Percentiles rank a stretch among this genome's conserved stretches.
Evolutionary conservation across 2,888 invertebrate species (phyloP).

Genomic region (Cataglyphis altisquamis): DNA sequence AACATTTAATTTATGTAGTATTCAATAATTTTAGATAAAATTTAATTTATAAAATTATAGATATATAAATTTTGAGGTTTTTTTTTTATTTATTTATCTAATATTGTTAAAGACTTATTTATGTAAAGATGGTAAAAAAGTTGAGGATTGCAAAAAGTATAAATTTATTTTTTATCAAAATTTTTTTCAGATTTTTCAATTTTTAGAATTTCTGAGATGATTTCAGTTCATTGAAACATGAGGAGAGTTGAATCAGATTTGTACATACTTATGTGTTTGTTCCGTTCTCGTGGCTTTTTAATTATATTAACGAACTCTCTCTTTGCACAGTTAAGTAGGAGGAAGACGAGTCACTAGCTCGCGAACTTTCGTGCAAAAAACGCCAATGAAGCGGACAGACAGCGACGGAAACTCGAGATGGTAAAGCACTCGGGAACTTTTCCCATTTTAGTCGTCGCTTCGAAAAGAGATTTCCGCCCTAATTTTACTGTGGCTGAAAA

Average conservation of each 20-base stretch:
- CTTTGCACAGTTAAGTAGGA: slow-evolving; percentile 13
- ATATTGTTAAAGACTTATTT: not conserved
- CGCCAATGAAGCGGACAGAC: slow-evolving; percentile 19
- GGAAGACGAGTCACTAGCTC: slow-evolving; percentile 7
- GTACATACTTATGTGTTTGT: slow-evolving; percentile 9
- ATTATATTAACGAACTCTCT: slow-evolving; percentile 34
- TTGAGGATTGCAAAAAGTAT: not conserved
- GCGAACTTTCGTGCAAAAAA: slow-evolving; percentile 31
- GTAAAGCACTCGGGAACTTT: slow-evolving; percentile 24
- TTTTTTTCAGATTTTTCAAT: not conserved
- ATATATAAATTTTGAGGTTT: not conserved
- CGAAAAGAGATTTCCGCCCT: slow-evolving; percentile 19
- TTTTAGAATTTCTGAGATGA: slow-evolving; percentile 17
- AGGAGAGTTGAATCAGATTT: slow-evolving; percentile 13
- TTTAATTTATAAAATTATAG: not conserved
- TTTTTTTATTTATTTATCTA: not conserved
- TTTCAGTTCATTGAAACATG: slow-evolving; percentile 2
- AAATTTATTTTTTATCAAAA: slow-evolving; percentile 4
- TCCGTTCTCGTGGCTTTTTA: slow-evolving; percentile 13
- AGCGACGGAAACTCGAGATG: not conserved
- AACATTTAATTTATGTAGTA: not conserved
- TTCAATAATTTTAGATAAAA: not conserved
- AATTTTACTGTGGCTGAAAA: slow-evolving; percentile 22
- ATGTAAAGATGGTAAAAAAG: not conserved
- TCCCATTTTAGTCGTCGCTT: slow-evolving; percentile 14